Evolutionary conservation across 2,113 vertebrate species (phyloP), one percentile per base, ranked within the genome.

Genomic region (Cardinalis cardinalis): DNA sequence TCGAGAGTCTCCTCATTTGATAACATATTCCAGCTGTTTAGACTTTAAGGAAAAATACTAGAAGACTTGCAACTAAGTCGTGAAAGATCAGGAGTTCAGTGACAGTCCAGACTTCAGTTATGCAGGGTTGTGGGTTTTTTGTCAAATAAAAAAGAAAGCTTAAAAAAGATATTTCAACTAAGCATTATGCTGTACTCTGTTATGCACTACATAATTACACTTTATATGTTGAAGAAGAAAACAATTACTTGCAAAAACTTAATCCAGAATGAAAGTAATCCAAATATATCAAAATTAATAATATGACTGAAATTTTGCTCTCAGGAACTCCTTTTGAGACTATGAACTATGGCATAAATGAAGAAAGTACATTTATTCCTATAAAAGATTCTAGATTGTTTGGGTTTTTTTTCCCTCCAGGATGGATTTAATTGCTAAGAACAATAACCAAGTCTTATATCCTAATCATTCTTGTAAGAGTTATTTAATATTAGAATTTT

Each of bases 81-180:
- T 61, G 38, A 72, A 82, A 88, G 41, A 52, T 23, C 14, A 44
- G 69, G 49, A 81, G 32, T 53, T 81, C 28, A 18, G 11, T 21
- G 43, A n/a, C 18, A 71, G 19, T 36, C 46, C 21, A 64, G 36
- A 55, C 10, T 70, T 83, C 16, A 72, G 40, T 49, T 18, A 41
- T 10, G 12, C 38, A 69, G 34, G 12, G 1, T 18, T 34, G 14
- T 11, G 2, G 0, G 0, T 12, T 64, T 6, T 79, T 41, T 53
- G 19, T 55, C 56, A 89, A 70, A 59, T 41, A 18, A 61, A 70
- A 69, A 55, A 44, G 1, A 10, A 79, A 69, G 26, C 12, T 81
- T 71, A 40, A 38, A 43, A 51, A 68, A 31, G 8, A 3, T 78
- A 25, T 18, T 85, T 88, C 36, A 44, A 5, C 28, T 53, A 49